Evolutionary conservation across 2,113 vertebrate species (phyloP).

Genomic region (Gavia stellata): DNA sequence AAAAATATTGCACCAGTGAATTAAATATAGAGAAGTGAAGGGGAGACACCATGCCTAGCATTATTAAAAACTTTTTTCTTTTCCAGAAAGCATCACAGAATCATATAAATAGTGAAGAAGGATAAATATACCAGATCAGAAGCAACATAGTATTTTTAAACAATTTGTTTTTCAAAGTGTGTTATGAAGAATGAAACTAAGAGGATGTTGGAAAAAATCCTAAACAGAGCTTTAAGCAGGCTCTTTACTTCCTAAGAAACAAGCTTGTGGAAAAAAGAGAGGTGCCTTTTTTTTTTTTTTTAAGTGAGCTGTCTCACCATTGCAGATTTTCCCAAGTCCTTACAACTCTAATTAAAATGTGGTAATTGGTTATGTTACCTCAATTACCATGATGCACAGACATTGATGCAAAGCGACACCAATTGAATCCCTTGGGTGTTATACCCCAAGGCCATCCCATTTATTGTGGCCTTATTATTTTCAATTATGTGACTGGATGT

Average conservation of each 20-base stretch:
- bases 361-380: constrained; percentile 85
- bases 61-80: neutral
- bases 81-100: constrained; percentile 18
- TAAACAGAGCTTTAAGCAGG: neutral
- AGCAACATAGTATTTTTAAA: constrained; percentile 5
- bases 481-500: constrained; percentile 76
- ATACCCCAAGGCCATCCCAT: constrained; percentile 79
- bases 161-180: constrained; percentile 29
- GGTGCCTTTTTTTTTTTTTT: constrained; percentile 11
- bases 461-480: constrained; percentile 81
- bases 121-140: constrained; percentile 7
- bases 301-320: constrained; percentile 68
- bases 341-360: constrained; percentile 84
- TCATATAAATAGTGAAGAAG: neutral
- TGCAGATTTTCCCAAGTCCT: constrained; percentile 77
- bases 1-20: constrained; percentile 5
- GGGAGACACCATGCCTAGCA: neutral
- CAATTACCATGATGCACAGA: constrained; percentile 82
- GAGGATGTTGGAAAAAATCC: neutral
- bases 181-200: constrained; percentile 21
- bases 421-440: constrained; percentile 80
- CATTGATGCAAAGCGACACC: constrained; percentile 80
- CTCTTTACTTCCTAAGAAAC: constrained; percentile 24
- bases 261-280: constrained; percentile 14
- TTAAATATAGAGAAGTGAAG: neutral